Evolutionary conservation across 64 coral and sea anemone species (phyloP).

Genomic region (Porites lutea): DNA sequence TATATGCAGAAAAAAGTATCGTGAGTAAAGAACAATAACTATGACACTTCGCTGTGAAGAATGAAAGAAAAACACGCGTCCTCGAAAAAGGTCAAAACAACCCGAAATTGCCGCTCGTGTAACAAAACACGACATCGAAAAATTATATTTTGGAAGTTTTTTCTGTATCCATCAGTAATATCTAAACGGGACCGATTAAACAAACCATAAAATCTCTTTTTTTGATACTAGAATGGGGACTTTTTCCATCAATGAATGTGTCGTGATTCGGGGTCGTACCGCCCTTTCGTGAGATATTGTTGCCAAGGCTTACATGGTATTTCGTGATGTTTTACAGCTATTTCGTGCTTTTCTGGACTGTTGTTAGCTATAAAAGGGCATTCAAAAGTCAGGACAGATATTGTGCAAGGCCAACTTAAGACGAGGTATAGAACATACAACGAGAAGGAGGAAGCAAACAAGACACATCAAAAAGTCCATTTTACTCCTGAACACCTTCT

Average conservation of each 20-base stretch:
- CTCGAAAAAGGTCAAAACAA: neutral
- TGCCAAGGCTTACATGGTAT: constrained; percentile 5
- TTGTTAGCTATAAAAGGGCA: constrained; percentile 7
- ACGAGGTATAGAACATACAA: neutral
- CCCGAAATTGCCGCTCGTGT: neutral
- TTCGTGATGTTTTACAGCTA: neutral
- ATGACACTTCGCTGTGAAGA: neutral
- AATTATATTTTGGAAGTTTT: neutral
- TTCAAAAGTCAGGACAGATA: neutral
- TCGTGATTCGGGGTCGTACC: neutral
- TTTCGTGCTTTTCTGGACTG: neutral
- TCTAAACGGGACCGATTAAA: too few relatives aligned
- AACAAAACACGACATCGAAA: neutral
- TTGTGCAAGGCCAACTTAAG: neutral
- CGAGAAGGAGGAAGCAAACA: too few relatives aligned
- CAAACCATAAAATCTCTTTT: too few relatives aligned
- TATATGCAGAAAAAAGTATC: neutral
- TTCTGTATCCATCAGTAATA: too few relatives aligned
- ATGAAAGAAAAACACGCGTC: neutral
- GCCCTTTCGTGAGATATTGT: constrained; percentile 33
- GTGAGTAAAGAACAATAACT: neutral
- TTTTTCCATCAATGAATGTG: neutral
- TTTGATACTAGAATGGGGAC: neutral
- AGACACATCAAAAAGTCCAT: too few relatives aligned
- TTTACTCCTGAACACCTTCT: too few relatives aligned